Evolutionary conservation across 2,113 vertebrate genomes (phyloP), one percentile per base, ranked within the genome.

Genomic region (Pantherophis guttatus): DNA sequence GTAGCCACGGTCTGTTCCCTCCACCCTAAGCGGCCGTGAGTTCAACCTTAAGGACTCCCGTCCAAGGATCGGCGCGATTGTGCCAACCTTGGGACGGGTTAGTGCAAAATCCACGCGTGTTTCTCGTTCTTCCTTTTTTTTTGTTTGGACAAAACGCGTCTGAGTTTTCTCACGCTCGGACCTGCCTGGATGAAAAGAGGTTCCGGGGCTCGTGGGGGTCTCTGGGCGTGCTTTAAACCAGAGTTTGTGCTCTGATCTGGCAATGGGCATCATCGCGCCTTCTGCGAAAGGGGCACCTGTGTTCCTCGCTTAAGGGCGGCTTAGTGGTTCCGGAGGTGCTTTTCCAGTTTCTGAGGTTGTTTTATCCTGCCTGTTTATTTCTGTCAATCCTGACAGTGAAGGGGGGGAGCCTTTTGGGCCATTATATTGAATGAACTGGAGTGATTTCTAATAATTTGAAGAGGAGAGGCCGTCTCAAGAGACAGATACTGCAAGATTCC

Each of bases 91-190:
- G 1, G 2, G 5, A 29, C 1, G 12, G 11, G 5, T 70, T 15
- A 19, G 70, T 19, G 33, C 15, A 19, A 81, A 39, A n/a, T 39
- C 2, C n/a, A 33, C 7, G n/a, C 70, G 13, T 8, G n/a, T 33
- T 8, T n/a, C 70, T 75, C 70, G 5, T 11, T n/a, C 3, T 24
- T 2, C 8, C 8, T 3, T 8, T 9, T 9, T 3, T 0, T 26
- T 17, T 21, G 7, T 58, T 58, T 58, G 5, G 11, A 65, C 3
- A 12, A 65, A 13, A n/a, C 3, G 26, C 29, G 13, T 75, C n/a
- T 7, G 65, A 75, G 65, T 75, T 33, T 70, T 13, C 65, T 29
- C 29, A 70, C 26, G 5, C 11, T 65, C 9, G 10, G 26, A 65
- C 4, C 29, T 15, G 4, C n/a, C 5, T 75, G 65, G 65, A n/a